A percentile compares a stretch with the other conserved stretches of the same genome.
Evolutionary conservation across 2,888 invertebrate genomes (phyloP).

Genomic region (Yponomeuta plumbellus): DNA sequence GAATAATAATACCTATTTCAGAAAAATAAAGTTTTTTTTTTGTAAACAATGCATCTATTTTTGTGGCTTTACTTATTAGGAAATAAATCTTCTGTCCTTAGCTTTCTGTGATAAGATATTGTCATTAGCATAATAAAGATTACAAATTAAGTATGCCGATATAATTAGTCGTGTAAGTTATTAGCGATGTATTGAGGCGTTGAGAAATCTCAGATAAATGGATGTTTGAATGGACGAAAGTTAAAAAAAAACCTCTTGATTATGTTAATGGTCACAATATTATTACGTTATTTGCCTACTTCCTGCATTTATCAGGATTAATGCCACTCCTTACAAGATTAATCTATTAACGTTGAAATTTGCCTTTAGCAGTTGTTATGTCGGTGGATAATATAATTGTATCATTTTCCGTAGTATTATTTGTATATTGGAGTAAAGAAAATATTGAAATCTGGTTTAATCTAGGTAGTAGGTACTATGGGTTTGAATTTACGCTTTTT

Average conservation of each 20-base stretch:
- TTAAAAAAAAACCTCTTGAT: not conserved
- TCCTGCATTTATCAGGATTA: not conserved
- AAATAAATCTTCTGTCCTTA: too few species aligned
- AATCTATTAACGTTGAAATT: not conserved
- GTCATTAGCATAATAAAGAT: not conserved
- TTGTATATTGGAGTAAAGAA: too few species aligned
- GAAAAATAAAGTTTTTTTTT: too few species aligned
- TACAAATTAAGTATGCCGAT: not conserved
- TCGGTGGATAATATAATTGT: not conserved
- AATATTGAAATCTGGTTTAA: too few species aligned
- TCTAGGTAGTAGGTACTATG: too few species aligned
- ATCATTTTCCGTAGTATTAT: not conserved
- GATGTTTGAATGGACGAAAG: slow-evolving; percentile 6
- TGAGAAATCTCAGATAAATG: slow-evolving; percentile 1
- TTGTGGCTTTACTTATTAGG: too few species aligned
- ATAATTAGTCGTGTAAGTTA: not conserved
- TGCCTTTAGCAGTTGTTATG: not conserved
- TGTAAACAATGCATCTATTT: too few species aligned
- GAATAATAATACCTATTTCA: too few species aligned
- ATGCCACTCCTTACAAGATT: not conserved
- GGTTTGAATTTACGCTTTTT: too few species aligned
- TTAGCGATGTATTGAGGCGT: not conserved
- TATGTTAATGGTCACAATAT: not conserved
- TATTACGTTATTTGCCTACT: not conserved
- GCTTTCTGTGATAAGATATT: too few species aligned